These are phyloP conservation scores for Epizoanthus illoricatus DNA, from an alignment of 92 coral and sea anemone genomes.

Conservation along the genomic window DNA sequence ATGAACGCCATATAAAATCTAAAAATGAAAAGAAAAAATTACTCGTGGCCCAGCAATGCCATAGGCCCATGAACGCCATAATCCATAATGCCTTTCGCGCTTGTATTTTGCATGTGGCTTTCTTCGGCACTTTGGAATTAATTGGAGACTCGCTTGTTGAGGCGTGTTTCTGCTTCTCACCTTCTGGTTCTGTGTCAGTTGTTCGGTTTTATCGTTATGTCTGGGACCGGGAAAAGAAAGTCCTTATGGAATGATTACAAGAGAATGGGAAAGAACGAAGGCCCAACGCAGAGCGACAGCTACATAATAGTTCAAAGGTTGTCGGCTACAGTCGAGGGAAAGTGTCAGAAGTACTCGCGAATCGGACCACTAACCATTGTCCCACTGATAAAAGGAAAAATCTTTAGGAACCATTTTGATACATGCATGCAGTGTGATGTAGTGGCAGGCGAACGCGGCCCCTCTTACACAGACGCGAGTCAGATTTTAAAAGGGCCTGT, in stretches of 20 bases:
- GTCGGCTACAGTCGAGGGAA: constrained; percentile 64
- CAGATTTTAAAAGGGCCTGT: too few species aligned
- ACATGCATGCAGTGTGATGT: constrained; percentile 45
- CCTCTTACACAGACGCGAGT: constrained; percentile 41
- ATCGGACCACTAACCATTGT: constrained; percentile 52
- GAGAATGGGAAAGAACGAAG: not conserved
- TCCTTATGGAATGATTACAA: constrained; percentile 26
- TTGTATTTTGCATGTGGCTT: not conserved
- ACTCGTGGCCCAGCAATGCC: too few species aligned
- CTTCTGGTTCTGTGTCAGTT: not conserved
- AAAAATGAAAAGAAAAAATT: too few species aligned
- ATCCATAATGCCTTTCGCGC: constrained; percentile 1
- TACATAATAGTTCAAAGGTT: constrained; percentile 61
- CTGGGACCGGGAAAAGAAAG: constrained; percentile 13
- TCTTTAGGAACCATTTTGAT: constrained; percentile 27
- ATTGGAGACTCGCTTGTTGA: not conserved
- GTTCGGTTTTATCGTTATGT: not conserved
- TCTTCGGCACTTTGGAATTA: too few species aligned
- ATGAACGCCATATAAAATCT: too few species aligned
- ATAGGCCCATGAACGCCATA: constrained; percentile 1
- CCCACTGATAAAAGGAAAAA: constrained; percentile 39
- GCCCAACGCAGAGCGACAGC: constrained; percentile 7
- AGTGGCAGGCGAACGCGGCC: constrained; percentile 56
- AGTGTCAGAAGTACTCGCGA: constrained; percentile 58
- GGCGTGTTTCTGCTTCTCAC: not conserved